phyloP scores from a whole-genome alignment of 1,140 invertebrate species.

The Drosophila nigromelanica region DNA sequence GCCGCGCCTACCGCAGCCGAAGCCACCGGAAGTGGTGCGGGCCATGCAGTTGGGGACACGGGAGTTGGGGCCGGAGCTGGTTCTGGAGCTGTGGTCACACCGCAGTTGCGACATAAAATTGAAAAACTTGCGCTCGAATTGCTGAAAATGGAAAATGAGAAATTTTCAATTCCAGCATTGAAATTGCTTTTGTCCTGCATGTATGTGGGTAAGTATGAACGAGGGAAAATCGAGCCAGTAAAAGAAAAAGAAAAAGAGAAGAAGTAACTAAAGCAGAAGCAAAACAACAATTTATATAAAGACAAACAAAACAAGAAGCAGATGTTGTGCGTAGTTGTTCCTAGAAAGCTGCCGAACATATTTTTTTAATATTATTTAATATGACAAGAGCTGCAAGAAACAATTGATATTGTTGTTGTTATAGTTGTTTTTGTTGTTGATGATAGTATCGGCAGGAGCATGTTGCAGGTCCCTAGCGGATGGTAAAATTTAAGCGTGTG shows the following conservation, averaged over 20 bases:
- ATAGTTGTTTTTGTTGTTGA: not conserved
- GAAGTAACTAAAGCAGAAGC: not conserved
- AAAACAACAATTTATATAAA: constrained; percentile 8
- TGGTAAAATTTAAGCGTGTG: too few relatives aligned
- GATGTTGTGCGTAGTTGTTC: constrained; percentile 7
- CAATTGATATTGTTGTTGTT: not conserved
- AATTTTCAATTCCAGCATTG: constrained; percentile 88
- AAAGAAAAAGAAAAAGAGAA: constrained; percentile 30
- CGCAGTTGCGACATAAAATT: constrained; percentile 87
- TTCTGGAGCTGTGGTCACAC: constrained; percentile 59
- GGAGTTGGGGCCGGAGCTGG: constrained; percentile 13
- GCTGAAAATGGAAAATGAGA: constrained; percentile 88
- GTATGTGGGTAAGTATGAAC: constrained; percentile 87
- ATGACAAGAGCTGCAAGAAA: constrained; percentile 28
- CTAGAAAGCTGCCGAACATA: constrained; percentile 41
- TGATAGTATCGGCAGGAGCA: not conserved
- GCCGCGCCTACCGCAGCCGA: constrained; percentile 46
- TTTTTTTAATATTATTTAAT: constrained; percentile 68
- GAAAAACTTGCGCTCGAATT: constrained; percentile 90
- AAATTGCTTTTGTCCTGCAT: constrained; percentile 92
- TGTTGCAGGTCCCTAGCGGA: not conserved
- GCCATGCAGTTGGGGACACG: not conserved
- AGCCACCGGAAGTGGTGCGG: constrained; percentile 19
- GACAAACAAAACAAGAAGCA: constrained; percentile 12
- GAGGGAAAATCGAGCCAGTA: constrained; percentile 9